Evolutionary conservation across 2,888 invertebrate species (phyloP).

Genomic region (Anthophora plumipes): DNA sequence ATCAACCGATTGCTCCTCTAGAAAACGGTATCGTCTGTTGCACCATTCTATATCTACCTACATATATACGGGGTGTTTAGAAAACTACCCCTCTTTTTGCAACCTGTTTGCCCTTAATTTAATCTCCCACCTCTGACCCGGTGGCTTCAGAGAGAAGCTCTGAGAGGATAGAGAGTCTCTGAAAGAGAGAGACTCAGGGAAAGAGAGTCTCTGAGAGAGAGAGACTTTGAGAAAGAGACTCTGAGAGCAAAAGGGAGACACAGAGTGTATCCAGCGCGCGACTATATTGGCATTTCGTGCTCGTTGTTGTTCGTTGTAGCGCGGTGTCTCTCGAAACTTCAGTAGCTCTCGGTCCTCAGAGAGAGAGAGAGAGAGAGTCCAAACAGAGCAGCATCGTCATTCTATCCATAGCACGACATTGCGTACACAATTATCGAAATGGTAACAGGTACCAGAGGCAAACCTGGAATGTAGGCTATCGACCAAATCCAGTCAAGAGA

Average conservation of each 20-base stretch:
- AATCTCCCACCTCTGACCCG: too few relatives aligned
- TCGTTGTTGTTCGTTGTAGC: slow-evolving; percentile 20
- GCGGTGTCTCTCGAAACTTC: slow-evolving; percentile 5
- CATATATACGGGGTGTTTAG: too few relatives aligned
- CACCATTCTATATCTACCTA: too few relatives aligned
- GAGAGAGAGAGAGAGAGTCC: neutral
- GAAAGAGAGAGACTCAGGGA: too few relatives aligned
- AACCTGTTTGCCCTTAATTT: too few relatives aligned
- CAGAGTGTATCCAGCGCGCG: too few relatives aligned
- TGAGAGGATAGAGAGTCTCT: too few relatives aligned
- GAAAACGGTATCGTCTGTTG: slow-evolving; percentile 56
- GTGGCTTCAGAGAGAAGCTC: too few relatives aligned
- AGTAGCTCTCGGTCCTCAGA: neutral
- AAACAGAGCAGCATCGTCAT: slow-evolving; percentile 22
- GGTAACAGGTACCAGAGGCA: slow-evolving; percentile 56
- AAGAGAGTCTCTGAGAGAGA: too few relatives aligned
- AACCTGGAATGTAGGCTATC: slow-evolving; percentile 72
- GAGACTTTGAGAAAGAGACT: too few relatives aligned
- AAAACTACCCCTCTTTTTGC: too few relatives aligned
- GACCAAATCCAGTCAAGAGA: slow-evolving; percentile 64
- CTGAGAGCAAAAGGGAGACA: too few relatives aligned
- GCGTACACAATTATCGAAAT: slow-evolving; percentile 67
- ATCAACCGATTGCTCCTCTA: slow-evolving; percentile 55
- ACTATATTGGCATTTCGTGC: slow-evolving; percentile 3
- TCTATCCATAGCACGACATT: slow-evolving; percentile 52